Evolutionary conservation across 2,113 vertebrate species (phyloP).

Genomic region (Elaphurus davidianus): DNA sequence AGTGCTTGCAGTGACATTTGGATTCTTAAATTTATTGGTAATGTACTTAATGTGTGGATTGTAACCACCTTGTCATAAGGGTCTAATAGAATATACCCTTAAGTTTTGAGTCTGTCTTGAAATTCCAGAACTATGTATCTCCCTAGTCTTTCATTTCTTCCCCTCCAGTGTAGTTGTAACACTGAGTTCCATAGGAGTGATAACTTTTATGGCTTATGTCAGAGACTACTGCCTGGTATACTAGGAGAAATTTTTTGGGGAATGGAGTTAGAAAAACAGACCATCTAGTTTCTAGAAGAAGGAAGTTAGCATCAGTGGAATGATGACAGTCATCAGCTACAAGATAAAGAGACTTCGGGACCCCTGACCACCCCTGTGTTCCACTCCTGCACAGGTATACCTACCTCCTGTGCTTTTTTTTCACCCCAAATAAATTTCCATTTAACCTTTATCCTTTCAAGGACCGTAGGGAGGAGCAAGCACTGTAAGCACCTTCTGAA

Average conservation of each 20-base stretch:
- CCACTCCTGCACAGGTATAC: accelerated
- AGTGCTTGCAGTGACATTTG: not conserved
- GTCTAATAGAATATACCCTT: not conserved
- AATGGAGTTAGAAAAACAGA: not conserved
- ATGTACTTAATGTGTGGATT: not conserved
- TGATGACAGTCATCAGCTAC: not conserved
- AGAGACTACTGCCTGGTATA: not conserved
- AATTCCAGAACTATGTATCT: not conserved
- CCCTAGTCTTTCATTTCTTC: not conserved
- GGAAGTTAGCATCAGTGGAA: not conserved
- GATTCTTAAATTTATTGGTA: not conserved
- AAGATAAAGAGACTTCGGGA: not conserved
- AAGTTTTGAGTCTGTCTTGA: not conserved
- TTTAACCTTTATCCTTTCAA: not conserved
- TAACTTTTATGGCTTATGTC: not conserved
- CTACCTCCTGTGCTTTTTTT: not conserved
- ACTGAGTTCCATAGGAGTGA: not conserved
- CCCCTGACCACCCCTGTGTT: not conserved
- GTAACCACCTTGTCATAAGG: not conserved
- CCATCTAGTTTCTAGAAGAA: not conserved
- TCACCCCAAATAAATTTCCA: not conserved
- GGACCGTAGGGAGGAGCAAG: not conserved
- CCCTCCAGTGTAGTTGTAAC: not conserved
- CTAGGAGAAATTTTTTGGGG: not conserved
- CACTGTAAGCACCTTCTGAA: not conserved